Evolutionary conservation across 2,888 invertebrate species (phyloP).

Genomic region (Frankliniella fusca): DNA sequence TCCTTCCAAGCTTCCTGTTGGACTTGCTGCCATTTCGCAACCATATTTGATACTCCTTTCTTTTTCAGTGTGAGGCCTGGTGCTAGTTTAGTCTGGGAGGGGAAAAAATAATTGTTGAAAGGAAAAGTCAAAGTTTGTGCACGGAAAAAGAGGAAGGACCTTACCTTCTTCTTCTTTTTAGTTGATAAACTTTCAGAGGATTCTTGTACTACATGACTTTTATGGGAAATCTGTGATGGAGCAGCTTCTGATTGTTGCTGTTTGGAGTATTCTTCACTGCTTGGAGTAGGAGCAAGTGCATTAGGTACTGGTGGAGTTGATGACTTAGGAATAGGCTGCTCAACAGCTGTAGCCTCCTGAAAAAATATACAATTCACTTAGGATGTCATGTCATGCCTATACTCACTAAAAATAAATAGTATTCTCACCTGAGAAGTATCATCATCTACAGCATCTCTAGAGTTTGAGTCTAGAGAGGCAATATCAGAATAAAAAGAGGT

Average conservation of each 20-base stretch:
- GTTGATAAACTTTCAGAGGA: conserved; percentile 26
- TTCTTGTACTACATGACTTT: neutral
- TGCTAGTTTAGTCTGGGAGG: conserved; percentile 53
- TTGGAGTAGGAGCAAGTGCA: conserved; percentile 29
- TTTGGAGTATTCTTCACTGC: conserved; percentile 32
- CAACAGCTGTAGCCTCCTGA: conserved; percentile 8
- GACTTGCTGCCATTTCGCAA: conserved; percentile 68
- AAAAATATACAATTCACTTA: neutral
- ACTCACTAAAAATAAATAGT: neutral
- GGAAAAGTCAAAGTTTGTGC: neutral
- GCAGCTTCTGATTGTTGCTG: conserved; percentile 32
- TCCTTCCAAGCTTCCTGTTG: conserved; percentile 46
- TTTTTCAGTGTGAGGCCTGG: conserved; percentile 62
- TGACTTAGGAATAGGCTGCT: neutral
- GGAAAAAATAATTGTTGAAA: conserved; percentile 29
- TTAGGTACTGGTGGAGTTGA: conserved; percentile 34
- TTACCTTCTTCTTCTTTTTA: conserved; percentile 41
- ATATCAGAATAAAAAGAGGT: conserved; percentile 60
- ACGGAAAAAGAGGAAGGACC: neutral
- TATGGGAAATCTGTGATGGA: conserved; percentile 20
- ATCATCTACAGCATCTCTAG: conserved; percentile 7
- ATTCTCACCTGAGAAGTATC: conserved; percentile 6
- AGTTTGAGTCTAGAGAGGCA: conserved; percentile 51
- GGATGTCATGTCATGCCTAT: neutral
- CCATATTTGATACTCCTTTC: conserved; percentile 63